A percentile compares a stretch with the other conserved stretches of the same genome.
These are phyloP conservation scores for Melospiza georgiana DNA, from an alignment of 2,113 vertebrate genomes.

Conservation along the genomic window DNA sequence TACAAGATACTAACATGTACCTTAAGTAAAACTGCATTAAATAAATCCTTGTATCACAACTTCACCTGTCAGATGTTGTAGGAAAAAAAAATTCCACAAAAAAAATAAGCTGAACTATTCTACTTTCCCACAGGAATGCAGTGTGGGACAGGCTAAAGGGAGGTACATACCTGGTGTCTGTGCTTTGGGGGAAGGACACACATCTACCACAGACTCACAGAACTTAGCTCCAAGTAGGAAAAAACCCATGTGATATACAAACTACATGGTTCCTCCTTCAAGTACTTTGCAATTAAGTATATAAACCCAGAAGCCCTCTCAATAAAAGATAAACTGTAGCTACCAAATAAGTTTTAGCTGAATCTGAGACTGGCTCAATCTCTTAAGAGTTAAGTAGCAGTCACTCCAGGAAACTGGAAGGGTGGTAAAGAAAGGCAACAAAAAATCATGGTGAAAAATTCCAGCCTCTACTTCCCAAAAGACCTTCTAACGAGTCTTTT, in stretches of 20 bases:
- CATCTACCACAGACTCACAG: neutral
- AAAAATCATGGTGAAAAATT: neutral
- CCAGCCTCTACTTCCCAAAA: neutral
- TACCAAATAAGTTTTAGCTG: neutral
- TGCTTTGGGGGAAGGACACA: neutral
- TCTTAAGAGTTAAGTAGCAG: neutral
- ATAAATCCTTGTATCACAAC: neutral
- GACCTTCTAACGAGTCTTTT: neutral
- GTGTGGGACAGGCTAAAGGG: neutral
- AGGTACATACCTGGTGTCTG: neutral
- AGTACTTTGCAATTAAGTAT: neutral
- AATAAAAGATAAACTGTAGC: neutral
- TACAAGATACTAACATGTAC: neutral
- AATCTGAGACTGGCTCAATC: neutral
- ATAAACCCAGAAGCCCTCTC: neutral
- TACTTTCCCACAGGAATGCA: neutral
- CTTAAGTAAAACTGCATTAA: neutral
- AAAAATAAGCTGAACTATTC: neutral
- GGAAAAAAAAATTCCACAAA: neutral
- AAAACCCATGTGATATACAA: neutral
- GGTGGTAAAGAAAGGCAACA: neutral
- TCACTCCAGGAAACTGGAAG: neutral
- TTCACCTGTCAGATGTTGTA: neutral
- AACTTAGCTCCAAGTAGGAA: neutral
- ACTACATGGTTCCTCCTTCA: neutral